Percentiles rank a stretch among this genome's conserved stretches.
Conservation (phyloP, 2,113 vertebrate species). For the Melierax canorus region DNA sequence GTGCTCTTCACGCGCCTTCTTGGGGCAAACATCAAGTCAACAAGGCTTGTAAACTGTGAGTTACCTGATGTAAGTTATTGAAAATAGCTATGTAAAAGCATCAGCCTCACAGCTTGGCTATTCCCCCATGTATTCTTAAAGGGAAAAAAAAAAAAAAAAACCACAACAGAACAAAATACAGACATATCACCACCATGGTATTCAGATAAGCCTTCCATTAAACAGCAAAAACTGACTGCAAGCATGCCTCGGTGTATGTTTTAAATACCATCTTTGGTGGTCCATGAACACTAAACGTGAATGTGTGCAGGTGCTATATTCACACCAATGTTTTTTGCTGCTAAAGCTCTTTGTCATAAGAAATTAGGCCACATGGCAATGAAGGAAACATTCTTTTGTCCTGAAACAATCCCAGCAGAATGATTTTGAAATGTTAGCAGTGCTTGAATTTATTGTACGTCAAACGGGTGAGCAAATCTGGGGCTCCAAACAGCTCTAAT, state of each 20-base stretch:
- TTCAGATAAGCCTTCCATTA: background rate
- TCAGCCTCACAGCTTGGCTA: background rate
- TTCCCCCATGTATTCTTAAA: background rate
- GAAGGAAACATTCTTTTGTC: conserved; percentile 11
- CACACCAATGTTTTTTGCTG: background rate
- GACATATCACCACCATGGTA: background rate
- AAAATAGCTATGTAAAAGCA: background rate
- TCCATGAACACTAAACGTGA: background rate
- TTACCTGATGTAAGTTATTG: background rate
- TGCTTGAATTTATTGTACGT: background rate
- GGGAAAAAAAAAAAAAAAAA: too few species aligned
- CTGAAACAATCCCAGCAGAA: conserved; percentile 33
- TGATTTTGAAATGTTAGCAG: background rate
- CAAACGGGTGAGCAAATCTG: background rate
- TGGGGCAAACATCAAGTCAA: background rate
- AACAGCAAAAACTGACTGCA: background rate
- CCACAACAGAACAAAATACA: background rate
- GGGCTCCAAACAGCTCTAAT: background rate
- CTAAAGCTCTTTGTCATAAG: conserved; percentile 21
- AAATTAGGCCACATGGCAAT: conserved; percentile 19
- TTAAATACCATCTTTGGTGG: background rate
- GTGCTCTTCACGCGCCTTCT: background rate
- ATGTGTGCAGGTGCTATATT: background rate
- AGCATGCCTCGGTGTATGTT: background rate
- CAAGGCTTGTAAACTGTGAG: background rate